Percentiles rank a stretch among this genome's conserved stretches.
These are phyloP conservation scores for Atherinosoma microstoma DNA, from an alignment of 2,797 vertebrate species.

Conservation along the genomic window DNA sequence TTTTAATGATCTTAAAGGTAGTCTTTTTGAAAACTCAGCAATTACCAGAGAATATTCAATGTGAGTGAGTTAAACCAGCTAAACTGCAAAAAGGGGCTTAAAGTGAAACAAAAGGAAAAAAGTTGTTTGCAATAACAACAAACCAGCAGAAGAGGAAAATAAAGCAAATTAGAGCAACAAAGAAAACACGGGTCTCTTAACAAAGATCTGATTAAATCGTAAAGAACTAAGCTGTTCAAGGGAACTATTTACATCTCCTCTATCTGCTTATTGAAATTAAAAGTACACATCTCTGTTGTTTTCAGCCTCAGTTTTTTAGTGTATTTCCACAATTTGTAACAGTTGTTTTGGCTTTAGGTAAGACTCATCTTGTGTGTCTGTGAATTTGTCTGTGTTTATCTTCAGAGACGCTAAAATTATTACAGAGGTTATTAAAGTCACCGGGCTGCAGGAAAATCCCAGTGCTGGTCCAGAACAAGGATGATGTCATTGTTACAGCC, in stretches of 20 bases:
- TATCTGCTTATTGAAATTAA: too few species aligned
- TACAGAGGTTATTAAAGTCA: constrained; percentile 96
- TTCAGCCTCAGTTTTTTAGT: neutral
- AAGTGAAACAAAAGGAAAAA: constrained; percentile 16
- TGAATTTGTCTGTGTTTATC: neutral
- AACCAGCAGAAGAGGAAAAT: constrained; percentile 3
- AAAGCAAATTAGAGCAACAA: constrained; percentile 16
- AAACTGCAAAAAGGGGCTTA: constrained; percentile 1
- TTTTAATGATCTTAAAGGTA: constrained; percentile 18
- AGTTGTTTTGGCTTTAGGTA: constrained; percentile 2
- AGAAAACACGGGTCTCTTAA: neutral
- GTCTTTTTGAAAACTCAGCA: constrained; percentile 8
- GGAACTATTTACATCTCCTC: too few species aligned
- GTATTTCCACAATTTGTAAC: neutral
- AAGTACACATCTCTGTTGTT: too few species aligned
- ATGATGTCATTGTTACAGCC: constrained; percentile 96
- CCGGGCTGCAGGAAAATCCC: constrained; percentile 98
- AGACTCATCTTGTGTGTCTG: neutral
- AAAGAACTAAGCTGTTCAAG: too few species aligned
- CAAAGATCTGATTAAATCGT: neutral
- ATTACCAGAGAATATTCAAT: constrained; percentile 1
- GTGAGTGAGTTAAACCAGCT: neutral
- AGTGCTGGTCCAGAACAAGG: constrained; percentile 96
- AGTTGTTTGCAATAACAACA: constrained; percentile 4
- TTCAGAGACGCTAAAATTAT: constrained; percentile 93